These are phyloP conservation scores for Cepphus grylle DNA, from an alignment of 2,113 vertebrate species.

Conservation along the genomic window DNA sequence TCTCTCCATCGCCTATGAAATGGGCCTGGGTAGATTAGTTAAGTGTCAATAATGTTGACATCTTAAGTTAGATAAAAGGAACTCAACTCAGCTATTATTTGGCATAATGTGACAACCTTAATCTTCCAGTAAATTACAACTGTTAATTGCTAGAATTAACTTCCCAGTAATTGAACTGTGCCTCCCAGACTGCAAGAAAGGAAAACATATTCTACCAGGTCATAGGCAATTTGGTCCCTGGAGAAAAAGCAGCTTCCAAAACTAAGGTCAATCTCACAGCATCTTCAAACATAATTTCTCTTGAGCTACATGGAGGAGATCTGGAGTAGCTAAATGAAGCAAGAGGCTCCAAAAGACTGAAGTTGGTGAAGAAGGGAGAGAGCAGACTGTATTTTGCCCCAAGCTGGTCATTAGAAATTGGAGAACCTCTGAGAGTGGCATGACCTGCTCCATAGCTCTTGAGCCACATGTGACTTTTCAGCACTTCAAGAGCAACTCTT, in stretches of 20 bases:
- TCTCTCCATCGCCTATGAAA: background rate
- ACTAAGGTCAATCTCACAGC: background rate
- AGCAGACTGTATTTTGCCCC: background rate
- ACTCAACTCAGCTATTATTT: background rate
- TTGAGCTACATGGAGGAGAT: background rate
- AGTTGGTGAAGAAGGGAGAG: background rate
- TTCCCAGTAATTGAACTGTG: background rate
- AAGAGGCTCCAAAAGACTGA: background rate
- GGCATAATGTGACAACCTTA: constrained; percentile 25
- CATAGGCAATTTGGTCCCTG: background rate
- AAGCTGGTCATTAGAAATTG: background rate
- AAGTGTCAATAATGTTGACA: background rate
- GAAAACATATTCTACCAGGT: background rate
- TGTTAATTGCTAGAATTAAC: constrained; percentile 12
- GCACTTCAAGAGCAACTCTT: background rate
- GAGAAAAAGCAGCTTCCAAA: background rate
- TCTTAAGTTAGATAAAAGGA: constrained; percentile 32
- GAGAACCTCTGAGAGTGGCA: background rate
- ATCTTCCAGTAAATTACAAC: constrained; percentile 24
- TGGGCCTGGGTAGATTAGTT: background rate
- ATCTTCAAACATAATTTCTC: background rate
- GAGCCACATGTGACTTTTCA: background rate
- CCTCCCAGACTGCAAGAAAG: background rate
- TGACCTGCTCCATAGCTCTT: background rate
- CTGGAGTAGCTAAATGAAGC: background rate